These are phyloP conservation scores for Chrysoperla carnea DNA, from an alignment of 1,140 invertebrate genomes.

Conservation along the genomic window DNA sequence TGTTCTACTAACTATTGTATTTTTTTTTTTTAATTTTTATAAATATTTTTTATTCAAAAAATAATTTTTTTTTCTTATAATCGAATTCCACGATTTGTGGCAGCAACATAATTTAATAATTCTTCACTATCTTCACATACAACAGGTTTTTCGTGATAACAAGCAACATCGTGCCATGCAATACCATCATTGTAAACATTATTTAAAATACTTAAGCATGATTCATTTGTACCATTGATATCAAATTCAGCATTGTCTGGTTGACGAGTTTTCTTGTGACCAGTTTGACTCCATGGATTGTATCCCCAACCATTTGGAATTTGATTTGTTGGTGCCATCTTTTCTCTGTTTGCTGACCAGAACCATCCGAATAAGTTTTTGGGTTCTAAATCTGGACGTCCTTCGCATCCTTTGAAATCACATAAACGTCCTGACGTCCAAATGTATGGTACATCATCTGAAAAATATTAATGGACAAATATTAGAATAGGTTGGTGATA, in stretches of 20 bases:
- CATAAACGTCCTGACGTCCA: constrained; percentile 82
- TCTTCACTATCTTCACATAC: constrained; percentile 79
- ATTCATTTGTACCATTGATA: constrained; percentile 75
- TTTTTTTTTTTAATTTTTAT: too few relatives aligned
- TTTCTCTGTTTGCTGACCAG: constrained; percentile 79
- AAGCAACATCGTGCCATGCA: constrained; percentile 82
- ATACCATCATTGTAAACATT: constrained; percentile 85
- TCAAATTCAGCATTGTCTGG: constrained; percentile 85
- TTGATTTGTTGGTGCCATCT: constrained; percentile 70
- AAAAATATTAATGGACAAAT: constrained; percentile 9
- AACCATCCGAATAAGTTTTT: constrained; percentile 78
- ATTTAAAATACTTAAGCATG: constrained; percentile 69
- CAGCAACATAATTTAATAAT: constrained; percentile 62
- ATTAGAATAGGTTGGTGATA: too few relatives aligned
- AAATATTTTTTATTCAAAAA: too few relatives aligned
- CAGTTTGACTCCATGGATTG: constrained; percentile 76
- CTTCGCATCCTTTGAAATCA: constrained; percentile 84
- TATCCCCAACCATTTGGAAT: constrained; percentile 46
- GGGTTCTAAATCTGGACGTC: constrained; percentile 67
- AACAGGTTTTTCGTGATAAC: constrained; percentile 80
- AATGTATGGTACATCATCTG: constrained; percentile 80
- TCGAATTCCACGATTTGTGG: constrained; percentile 60
- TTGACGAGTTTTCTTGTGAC: constrained; percentile 72
- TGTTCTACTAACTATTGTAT: too few relatives aligned
- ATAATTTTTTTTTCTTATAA: constrained; percentile 29